These are phyloP conservation scores for Parochlus steinenii DNA, from an alignment of 2,888 invertebrate genomes.

Conservation along the genomic window DNA sequence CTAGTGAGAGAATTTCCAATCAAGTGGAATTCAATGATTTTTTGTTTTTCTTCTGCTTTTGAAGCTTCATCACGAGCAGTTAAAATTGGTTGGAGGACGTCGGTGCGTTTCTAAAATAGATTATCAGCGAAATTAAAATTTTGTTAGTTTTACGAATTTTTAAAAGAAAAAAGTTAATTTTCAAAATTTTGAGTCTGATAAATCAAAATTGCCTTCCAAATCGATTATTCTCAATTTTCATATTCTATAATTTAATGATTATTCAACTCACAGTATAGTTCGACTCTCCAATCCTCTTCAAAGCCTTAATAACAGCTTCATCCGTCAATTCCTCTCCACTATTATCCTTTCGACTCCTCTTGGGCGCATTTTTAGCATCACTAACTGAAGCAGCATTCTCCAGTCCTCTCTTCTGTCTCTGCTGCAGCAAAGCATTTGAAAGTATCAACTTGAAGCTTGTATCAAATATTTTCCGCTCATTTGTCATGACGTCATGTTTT, in stretches of 20 bases:
- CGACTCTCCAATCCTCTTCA: conserved; percentile 68
- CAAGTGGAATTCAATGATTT: conserved; percentile 84
- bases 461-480: conserved; percentile 87
- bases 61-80: conserved; percentile 80
- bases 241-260: no score
- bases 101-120: conserved; percentile 3
- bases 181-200: no score
- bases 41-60: conserved; percentile 73
- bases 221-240: no score
- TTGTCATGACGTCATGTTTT: conserved; percentile 73
- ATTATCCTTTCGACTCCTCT: conserved; percentile 23
- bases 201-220: no score
- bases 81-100: conserved; percentile 19
- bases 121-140: no score
- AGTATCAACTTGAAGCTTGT: conserved; percentile 54
- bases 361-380: conserved; percentile 20
- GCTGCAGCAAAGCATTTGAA: conserved; percentile 22
- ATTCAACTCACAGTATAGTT: conserved; percentile 72
- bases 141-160: neutral
- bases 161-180: no score
- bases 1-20: conserved; percentile 83
- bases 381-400: conserved; percentile 21
- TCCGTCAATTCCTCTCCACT: conserved; percentile 54
- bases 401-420: conserved; percentile 19
- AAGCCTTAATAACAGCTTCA: conserved; percentile 63